Evolutionary conservation across 1,140 invertebrate species (phyloP).

Genomic region (Lineus longissimus): DNA sequence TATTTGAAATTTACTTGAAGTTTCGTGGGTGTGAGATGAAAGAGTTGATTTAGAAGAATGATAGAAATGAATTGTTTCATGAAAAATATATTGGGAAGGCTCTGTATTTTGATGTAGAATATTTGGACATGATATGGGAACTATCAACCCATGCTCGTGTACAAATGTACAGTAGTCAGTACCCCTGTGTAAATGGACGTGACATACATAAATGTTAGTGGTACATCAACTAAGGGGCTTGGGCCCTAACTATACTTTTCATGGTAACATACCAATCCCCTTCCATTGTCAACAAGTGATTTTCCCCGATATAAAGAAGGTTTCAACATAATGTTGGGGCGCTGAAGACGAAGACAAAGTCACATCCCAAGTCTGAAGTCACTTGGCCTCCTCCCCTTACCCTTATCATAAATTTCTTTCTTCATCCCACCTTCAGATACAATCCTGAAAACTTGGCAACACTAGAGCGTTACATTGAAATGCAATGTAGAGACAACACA

Average conservation of each 20-base stretch:
- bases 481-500: constrained; percentile 86
- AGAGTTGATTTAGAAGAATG: not conserved
- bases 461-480: constrained; percentile 86
- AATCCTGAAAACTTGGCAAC: constrained; percentile 89
- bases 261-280: not conserved
- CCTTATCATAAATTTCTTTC: constrained; percentile 3
- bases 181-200: no score
- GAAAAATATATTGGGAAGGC: not conserved
- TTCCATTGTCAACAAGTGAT: not conserved
- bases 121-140: not conserved
- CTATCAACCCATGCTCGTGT: not conserved
- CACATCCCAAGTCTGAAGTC: not conserved
- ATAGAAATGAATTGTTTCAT: not conserved
- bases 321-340: not conserved
- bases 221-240: no score
- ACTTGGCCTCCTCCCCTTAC: not conserved
- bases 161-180: not conserved
- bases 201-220: no score
- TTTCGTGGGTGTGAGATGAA: not conserved
- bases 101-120: not conserved
- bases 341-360: not conserved
- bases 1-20: not conserved
- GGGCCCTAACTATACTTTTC: no score
- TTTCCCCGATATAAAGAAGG: not conserved
- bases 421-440: constrained; percentile 59